phyloP scores from a whole-genome alignment of 2,888 invertebrate genomes.

The Bombylius major region DNA sequence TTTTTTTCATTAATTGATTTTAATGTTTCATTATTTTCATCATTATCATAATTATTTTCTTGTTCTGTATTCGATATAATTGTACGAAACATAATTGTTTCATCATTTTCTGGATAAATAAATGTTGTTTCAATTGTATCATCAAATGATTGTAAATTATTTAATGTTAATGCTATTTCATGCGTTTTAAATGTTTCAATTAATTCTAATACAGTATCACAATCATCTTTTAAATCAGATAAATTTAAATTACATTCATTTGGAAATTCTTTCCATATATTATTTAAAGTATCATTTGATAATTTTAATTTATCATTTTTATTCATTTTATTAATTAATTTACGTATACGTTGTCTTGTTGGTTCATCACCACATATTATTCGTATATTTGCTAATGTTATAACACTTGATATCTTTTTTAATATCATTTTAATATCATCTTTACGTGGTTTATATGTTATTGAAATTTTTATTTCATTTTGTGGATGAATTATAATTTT shows the following conservation, averaged over 20 bases:
- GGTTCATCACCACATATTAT: conserved; percentile 42
- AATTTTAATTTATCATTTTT: conserved; percentile 22
- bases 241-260: conserved; percentile 24
- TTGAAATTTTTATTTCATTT: conserved; percentile 28
- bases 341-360: conserved; percentile 35
- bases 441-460: conserved; percentile 38
- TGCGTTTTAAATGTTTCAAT: conserved; percentile 25
- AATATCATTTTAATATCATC: conserved; percentile 37
- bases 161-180: conserved; percentile 31
- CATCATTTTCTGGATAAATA: conserved; percentile 29
- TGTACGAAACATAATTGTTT: conserved; percentile 32
- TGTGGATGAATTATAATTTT: conserved; percentile 37
- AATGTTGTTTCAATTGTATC: conserved; percentile 25
- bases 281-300: conserved; percentile 22
- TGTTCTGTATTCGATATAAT: conserved; percentile 13
- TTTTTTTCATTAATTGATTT: conserved; percentile 10
- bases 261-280: conserved; percentile 25
- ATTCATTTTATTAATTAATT: conserved; percentile 18
- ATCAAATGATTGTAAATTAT: conserved; percentile 27
- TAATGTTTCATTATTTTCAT: conserved; percentile 19
- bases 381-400: conserved; percentile 38
- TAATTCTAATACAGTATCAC: conserved; percentile 26
- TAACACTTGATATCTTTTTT: conserved; percentile 29
- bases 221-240: conserved; percentile 23
- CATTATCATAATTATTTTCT: conserved; percentile 13